Evolutionary conservation across 2,113 vertebrate species (phyloP).

Genomic region (Muntiacus reevesi): DNA sequence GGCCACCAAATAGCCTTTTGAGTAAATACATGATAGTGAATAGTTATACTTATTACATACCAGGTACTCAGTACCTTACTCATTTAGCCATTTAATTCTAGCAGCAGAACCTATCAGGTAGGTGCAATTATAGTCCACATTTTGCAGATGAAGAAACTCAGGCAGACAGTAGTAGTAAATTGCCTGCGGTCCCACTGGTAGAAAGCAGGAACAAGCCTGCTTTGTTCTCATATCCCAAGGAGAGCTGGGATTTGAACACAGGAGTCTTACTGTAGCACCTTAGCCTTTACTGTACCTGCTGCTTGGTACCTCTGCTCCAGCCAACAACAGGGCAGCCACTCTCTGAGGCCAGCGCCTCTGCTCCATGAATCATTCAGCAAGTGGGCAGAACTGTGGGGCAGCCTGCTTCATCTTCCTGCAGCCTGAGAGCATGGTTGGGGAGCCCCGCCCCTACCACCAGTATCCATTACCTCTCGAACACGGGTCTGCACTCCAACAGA

Average conservation of each 20-base stretch:
- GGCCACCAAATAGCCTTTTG: background rate
- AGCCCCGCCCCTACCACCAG: rapidly evolving
- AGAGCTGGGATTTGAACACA: background rate
- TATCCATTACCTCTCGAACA: background rate
- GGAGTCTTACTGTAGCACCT: background rate
- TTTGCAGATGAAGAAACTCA: background rate
- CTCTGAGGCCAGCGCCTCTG: background rate
- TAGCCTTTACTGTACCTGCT: background rate
- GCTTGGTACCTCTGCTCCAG: background rate
- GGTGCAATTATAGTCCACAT: background rate
- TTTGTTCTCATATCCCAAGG: too few relatives aligned
- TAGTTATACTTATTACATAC: background rate
- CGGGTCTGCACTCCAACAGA: background rate
- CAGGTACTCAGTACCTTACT: background rate
- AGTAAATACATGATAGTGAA: background rate
- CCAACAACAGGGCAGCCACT: background rate
- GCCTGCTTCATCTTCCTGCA: background rate
- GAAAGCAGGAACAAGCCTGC: background rate
- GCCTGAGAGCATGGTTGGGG: background rate
- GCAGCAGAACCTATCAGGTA: background rate
- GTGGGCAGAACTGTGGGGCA: background rate
- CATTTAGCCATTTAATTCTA: background rate
- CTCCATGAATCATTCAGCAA: background rate
- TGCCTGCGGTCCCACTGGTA: background rate
- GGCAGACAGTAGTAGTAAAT: background rate